A percentile compares a stretch with the other conserved stretches of the same genome.
phyloP scores from a whole-genome alignment of 2,113 vertebrate species.

The Brachyistius frenatus region DNA sequence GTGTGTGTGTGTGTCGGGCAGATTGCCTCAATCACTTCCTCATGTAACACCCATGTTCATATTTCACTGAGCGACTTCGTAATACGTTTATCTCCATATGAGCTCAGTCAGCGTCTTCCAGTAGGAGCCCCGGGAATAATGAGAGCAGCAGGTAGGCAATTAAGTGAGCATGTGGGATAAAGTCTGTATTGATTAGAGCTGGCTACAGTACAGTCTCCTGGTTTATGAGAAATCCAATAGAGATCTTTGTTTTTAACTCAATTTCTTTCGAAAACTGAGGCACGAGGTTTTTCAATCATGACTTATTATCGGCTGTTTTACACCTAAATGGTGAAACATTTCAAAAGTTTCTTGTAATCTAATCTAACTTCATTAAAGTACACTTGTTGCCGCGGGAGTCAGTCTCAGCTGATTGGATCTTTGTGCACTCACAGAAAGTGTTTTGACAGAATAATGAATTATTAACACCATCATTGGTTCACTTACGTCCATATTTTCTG shows the following conservation, averaged over 20 bases:
- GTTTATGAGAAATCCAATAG: conserved; percentile 58
- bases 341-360: neutral
- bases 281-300: conserved; percentile 1
- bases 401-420: neutral
- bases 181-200: conserved; percentile 57
- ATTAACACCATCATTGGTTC: neutral
- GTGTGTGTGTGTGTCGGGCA: neutral
- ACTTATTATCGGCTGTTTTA: conserved; percentile 3
- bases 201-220: conserved; percentile 14
- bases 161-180: conserved; percentile 46
- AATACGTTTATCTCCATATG: conserved; percentile 56
- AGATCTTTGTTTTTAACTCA: conserved; percentile 20
- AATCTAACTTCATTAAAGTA: conserved; percentile 17
- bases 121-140: conserved; percentile 35
- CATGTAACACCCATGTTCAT: conserved; percentile 23
- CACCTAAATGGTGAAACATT: neutral
- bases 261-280: conserved; percentile 25
- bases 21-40: conserved; percentile 23
- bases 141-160: conserved; percentile 52
- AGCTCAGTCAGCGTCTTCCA: conserved; percentile 34
- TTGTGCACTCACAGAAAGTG: neutral
- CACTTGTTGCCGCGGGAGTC: neutral
- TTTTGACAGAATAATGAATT: too few relatives aligned
- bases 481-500: neutral
- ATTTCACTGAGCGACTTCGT: conserved; percentile 51